Evolutionary conservation across 2,797 vertebrate species (phyloP).

Genomic region (Kryptolebias ocellatus): DNA sequence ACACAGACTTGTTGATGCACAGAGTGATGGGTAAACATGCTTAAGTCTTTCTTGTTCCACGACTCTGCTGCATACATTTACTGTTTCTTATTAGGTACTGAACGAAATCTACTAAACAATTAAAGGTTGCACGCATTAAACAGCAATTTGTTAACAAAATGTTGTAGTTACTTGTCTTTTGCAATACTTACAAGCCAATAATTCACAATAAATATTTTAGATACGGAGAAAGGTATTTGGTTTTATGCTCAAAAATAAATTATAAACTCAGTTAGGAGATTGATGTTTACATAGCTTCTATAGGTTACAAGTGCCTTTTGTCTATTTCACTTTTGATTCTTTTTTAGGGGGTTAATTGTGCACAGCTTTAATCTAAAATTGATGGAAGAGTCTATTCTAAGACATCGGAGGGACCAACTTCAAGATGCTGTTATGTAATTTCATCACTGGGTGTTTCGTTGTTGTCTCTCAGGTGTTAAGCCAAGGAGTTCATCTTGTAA

Average conservation of each 20-base stretch:
- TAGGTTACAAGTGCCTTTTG: too few species aligned
- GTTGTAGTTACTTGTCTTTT: too few species aligned
- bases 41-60: slow-evolving; percentile 28
- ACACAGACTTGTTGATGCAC: slow-evolving; percentile 44
- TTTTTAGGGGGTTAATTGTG: background rate
- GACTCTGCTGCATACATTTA: slow-evolving; percentile 24
- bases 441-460: slow-evolving; percentile 75
- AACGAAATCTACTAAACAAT: slow-evolving; percentile 27
- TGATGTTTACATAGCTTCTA: too few species aligned
- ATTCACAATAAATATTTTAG: too few species aligned
- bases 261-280: too few species aligned
- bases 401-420: slow-evolving; percentile 10
- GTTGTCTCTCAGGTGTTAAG: slow-evolving; percentile 86
- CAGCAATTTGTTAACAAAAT: too few species aligned
- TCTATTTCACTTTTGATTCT: too few species aligned
- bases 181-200: too few species aligned
- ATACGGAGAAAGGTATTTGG: too few species aligned
- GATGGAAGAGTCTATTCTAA: background rate
- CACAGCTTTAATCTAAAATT: background rate
- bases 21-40: slow-evolving; percentile 50
- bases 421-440: slow-evolving; percentile 28
- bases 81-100: slow-evolving; percentile 5
- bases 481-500: slow-evolving; percentile 90
- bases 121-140: background rate
- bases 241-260: too few species aligned